Evolutionary conservation across 1,140 invertebrate genomes (phyloP).

Genomic region (Metopolophium dirhodum): DNA sequence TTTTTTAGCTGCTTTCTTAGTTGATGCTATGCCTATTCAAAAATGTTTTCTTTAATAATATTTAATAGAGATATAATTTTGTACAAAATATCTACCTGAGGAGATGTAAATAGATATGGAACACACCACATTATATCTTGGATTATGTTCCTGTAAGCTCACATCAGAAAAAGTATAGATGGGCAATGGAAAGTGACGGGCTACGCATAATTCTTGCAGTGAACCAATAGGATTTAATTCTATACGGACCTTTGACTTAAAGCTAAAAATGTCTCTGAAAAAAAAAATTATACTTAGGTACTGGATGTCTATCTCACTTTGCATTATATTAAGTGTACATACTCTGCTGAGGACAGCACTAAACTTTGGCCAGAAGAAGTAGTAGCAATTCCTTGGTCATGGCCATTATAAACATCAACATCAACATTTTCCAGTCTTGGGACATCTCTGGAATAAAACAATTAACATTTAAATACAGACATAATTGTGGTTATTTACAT

Average conservation of each 20-base stretch:
- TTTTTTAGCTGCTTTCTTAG: neutral
- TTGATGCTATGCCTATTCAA: neutral
- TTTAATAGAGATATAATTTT: neutral
- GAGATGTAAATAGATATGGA: neutral
- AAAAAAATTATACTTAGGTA: neutral
- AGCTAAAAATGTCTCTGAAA: neutral
- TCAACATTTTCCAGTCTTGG: too few relatives aligned
- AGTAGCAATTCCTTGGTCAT: too few relatives aligned
- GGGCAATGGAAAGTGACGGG: neutral
- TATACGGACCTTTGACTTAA: neutral
- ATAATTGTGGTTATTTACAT: neutral
- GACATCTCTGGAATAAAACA: too few relatives aligned
- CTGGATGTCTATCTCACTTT: neutral
- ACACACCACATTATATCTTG: neutral
- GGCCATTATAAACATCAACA: too few relatives aligned
- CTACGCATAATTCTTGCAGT: neutral
- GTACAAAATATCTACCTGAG: neutral
- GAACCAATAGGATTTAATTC: neutral
- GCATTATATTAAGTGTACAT: too few relatives aligned
- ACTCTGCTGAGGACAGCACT: too few relatives aligned
- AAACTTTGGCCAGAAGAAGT: too few relatives aligned
- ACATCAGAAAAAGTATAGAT: neutral
- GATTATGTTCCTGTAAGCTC: neutral
- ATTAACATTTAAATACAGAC: neutral
- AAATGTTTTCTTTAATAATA: neutral